Percentiles rank a stretch among this genome's conserved stretches.
These are phyloP conservation scores for Cryptocheilus praepositus DNA, from an alignment of 2,888 invertebrate species.

Conservation along the genomic window DNA sequence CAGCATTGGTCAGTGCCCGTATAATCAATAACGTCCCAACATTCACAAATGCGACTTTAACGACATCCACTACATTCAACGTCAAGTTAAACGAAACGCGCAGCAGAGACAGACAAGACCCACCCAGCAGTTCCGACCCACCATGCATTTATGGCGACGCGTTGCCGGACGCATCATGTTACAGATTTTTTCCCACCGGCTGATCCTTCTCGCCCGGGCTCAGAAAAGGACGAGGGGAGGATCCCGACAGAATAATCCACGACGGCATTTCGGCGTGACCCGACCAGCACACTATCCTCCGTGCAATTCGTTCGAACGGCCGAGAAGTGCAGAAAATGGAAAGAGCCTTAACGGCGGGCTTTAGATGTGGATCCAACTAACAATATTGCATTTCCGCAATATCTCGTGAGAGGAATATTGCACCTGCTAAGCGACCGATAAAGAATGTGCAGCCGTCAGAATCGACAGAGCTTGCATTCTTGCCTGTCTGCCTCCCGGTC, in stretches of 20 bases:
- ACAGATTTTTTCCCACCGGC: too few species aligned
- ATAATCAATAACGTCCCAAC: too few species aligned
- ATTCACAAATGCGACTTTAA: too few species aligned
- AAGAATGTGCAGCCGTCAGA: neutral
- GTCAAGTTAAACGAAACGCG: too few species aligned
- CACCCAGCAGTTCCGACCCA: too few species aligned
- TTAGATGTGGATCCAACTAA: constrained; percentile 42
- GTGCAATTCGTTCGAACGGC: constrained; percentile 36
- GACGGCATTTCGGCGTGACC: constrained; percentile 16
- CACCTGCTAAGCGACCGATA: neutral
- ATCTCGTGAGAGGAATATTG: constrained; percentile 57
- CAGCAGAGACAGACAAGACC: too few species aligned
- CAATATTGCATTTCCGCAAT: constrained; percentile 55
- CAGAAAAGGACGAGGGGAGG: neutral
- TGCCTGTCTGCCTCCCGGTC: constrained; percentile 21
- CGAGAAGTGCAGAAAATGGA: constrained; percentile 19
- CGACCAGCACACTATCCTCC: constrained; percentile 12
- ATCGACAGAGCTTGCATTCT: neutral
- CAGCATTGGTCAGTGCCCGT: too few species aligned
- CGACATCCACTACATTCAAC: too few species aligned
- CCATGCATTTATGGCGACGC: too few species aligned
- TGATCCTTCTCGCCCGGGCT: too few species aligned
- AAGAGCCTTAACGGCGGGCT: neutral
- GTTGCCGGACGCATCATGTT: too few species aligned
- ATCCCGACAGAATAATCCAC: constrained; percentile 29